phyloP scores from a whole-genome alignment of 1,140 invertebrate species.

The Hylaeus volcanicus region DNA sequence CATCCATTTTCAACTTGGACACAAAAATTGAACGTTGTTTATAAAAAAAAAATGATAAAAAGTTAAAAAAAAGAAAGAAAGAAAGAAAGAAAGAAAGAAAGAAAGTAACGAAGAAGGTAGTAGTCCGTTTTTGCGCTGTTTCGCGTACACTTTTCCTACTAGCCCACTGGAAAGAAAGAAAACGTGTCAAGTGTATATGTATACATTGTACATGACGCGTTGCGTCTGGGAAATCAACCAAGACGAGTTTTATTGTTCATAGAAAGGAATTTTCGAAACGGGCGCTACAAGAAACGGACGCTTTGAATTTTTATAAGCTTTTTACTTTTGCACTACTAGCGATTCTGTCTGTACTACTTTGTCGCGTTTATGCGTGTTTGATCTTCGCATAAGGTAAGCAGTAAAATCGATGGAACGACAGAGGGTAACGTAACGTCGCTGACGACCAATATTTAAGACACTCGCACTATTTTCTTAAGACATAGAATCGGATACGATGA shows the following conservation, averaged over 20 bases:
- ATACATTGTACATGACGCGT: neutral
- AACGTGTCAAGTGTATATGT: neutral
- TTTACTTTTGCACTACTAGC: slow-evolving; percentile 51
- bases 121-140: slow-evolving; percentile 2
- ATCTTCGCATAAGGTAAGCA: neutral
- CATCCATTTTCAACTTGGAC: neutral
- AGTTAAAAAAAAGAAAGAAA: neutral
- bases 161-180: neutral
- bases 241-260: neutral
- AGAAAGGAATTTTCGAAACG: slow-evolving; percentile 10
- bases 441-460: slow-evolving; percentile 21
- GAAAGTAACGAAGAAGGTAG: too few relatives aligned
- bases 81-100: too few relatives aligned
- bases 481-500: neutral
- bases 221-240: neutral
- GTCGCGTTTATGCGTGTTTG: slow-evolving; percentile 10
- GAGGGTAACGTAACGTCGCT: neutral
- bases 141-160: neutral
- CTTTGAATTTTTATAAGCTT: slow-evolving; percentile 49
- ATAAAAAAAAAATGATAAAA: neutral
- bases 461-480: slow-evolving; percentile 7
- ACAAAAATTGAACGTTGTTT: neutral
- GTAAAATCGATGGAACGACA: neutral
- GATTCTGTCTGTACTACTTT: slow-evolving; percentile 38
- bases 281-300: neutral